Base-by-base conservation (phyloP, 2,888 invertebrate species). In the Mesodorylaimus sp. region DNA sequence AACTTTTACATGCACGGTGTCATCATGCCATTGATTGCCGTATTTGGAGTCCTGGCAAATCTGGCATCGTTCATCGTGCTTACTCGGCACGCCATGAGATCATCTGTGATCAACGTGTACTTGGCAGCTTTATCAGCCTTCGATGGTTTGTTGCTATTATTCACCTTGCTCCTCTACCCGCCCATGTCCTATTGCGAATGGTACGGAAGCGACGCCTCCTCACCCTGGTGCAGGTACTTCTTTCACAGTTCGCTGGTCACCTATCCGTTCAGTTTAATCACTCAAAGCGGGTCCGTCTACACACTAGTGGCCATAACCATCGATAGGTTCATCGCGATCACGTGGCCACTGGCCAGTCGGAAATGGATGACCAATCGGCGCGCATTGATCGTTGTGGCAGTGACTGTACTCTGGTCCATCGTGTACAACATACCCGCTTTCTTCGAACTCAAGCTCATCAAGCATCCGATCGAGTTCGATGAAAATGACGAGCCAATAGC, bases 121-220 rank as follows among this genome's bases (percentile, higher is more conserved):
- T 54, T 63, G n/a, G 63, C 63, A n/a, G 63, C 61, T n/a, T 53
- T 63, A 44, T 59, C 59, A 27, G 50, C 58, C 25, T 63, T 63
- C 52, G 63, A 63, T 52, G 54, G 62, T 3, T 52, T 63, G 29
- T 53, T 63, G n/a, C 52, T 63, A 25, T 49, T 54, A 1, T 57
- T 59, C 54, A 56, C 59, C 29, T 50, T 59, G 19, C 39, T 63
- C 21, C 60, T 63, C 47, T 63, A 47, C 36, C 43, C 43, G 10
- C 32, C 43, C 7, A 25, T 50, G n/a, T 16, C 42, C 26, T 47
- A 49, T n/a, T 51, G 51, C 43, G 21, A 19, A 19, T 16, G n/a
- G 16, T 26, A 24, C 24, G 10, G n/a, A 2, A 23, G 2, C 3
- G 3, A 13, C 10, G 13, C 23, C 5, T 16, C 10, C 16, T 27